A percentile compares a stretch with the other conserved stretches of the same genome.
Conservation (phyloP, 2,113 vertebrate species). For the Ochotona princeps region DNA sequence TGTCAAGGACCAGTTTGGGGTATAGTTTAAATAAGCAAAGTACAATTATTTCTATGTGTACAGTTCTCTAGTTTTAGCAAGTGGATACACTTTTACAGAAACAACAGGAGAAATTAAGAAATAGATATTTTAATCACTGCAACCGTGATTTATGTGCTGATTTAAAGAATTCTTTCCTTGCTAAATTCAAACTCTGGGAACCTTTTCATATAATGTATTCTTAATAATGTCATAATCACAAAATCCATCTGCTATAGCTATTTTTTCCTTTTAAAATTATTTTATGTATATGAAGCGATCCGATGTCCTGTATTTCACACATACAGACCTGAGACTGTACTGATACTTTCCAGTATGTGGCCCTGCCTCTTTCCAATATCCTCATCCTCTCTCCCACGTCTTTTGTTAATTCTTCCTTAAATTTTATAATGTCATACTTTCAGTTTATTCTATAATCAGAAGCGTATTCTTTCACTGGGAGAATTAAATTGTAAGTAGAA, state of each 20-base stretch:
- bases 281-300: no score
- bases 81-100: background rate
- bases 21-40: background rate
- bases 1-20: background rate
- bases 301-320: no score
- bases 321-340: no score
- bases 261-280: no score
- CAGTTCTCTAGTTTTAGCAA: background rate
- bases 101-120: background rate
- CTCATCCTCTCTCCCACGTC: no score
- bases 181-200: background rate
- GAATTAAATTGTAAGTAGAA: no score
- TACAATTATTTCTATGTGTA: background rate
- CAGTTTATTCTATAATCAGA: no score
- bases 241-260: background rate
- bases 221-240: background rate
- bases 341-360: no score
- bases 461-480: no score
- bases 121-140: background rate
- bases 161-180: background rate
- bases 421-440: no score
- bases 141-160: background rate
- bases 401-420: no score
- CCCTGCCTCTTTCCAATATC: no score
- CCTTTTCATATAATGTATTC: background rate